Conservation (phyloP, 2,113 vertebrate genomes). For the Callochromis pleurospilus region DNA sequence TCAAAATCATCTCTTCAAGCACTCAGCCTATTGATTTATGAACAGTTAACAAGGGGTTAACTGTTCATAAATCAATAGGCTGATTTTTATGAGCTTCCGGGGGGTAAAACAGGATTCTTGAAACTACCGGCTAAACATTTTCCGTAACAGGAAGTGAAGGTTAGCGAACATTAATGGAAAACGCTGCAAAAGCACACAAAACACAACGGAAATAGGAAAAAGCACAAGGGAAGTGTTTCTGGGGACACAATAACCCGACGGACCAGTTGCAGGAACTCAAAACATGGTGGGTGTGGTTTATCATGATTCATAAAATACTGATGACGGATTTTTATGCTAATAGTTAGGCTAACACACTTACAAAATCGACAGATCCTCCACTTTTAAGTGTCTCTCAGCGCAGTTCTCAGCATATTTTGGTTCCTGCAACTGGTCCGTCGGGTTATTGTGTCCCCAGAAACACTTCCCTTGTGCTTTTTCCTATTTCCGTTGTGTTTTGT, state of each 20-base stretch:
- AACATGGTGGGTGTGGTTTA: neutral
- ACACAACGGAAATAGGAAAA: neutral
- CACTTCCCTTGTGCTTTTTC: neutral
- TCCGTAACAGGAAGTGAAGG: neutral
- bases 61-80: too few relatives aligned
- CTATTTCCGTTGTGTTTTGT: neutral
- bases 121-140: neutral
- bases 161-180: neutral
- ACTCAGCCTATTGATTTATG: neutral
- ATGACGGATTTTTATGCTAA: rapidly evolving
- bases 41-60: too few relatives aligned
- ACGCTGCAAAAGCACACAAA: neutral
- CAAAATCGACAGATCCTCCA: rapidly evolving
- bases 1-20: neutral
- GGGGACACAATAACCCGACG: rapidly evolving
- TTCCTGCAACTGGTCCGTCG: neutral
- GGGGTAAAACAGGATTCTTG: neutral
- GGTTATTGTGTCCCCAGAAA: neutral
- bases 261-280: neutral
- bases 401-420: neutral
- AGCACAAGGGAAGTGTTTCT: neutral
- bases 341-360: neutral
- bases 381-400: neutral
- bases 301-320: neutral
- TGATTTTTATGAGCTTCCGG: neutral